Conservation (phyloP, 2,113 vertebrate genomes). For the Strix aluco region DNA sequence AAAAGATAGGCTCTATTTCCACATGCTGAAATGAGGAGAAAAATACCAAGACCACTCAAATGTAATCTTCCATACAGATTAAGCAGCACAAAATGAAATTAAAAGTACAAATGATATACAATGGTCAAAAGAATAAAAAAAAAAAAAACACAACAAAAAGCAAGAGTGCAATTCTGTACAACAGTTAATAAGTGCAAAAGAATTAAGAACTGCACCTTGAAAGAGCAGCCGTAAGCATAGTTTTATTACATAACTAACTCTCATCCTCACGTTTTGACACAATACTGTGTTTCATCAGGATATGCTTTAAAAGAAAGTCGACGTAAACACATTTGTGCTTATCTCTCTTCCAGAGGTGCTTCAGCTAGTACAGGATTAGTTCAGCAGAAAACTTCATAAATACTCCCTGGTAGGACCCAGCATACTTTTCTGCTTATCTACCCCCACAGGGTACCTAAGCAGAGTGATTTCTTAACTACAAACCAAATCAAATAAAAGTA, state of each 20-base stretch:
- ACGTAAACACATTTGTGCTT: not conserved
- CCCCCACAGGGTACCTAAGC: not conserved
- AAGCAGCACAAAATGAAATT: not conserved
- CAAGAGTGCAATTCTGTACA: not conserved
- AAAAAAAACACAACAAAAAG: not conserved
- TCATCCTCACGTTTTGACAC: not conserved
- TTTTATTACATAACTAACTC: not conserved
- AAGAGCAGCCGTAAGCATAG: not conserved
- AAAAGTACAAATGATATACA: not conserved
- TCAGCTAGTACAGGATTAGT: not conserved
- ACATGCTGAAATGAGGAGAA: not conserved
- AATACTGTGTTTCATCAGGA: not conserved
- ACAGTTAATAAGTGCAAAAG: not conserved
- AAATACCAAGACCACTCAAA: not conserved
- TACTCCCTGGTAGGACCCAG: not conserved
- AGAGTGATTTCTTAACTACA: not conserved
- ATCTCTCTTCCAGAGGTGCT: not conserved
- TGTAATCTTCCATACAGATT: not conserved
- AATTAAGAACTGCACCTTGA: not conserved
- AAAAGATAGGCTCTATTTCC: not conserved
- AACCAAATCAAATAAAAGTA: not conserved
- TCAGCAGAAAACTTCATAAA: not conserved
- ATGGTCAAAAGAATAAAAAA: not conserved
- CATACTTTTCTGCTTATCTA: not conserved
- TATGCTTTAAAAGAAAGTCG: not conserved